phyloP scores from a whole-genome alignment of 1,140 invertebrate species.

The Nomia melanderi region DNA sequence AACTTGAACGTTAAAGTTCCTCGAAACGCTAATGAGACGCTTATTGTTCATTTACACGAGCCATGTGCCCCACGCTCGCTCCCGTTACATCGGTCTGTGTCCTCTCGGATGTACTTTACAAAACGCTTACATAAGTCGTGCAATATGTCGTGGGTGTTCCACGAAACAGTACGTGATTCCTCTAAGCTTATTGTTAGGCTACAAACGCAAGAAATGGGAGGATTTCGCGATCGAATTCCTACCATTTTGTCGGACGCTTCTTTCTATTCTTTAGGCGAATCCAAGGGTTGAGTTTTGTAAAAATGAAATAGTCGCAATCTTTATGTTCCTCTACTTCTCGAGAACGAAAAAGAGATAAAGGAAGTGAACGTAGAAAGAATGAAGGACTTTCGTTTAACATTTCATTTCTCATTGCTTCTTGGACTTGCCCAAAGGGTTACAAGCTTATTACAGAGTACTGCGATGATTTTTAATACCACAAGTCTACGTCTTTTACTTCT shows the following conservation, averaged over 20 bases:
- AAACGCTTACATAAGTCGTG: not conserved
- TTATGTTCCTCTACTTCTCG: no score
- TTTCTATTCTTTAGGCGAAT: not conserved
- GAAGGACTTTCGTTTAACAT: no score
- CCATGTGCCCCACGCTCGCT: not conserved
- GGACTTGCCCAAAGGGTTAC: not conserved
- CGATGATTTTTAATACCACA: not conserved
- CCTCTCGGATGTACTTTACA: not conserved
- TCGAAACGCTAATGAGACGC: constrained; percentile 12
- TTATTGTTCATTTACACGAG: constrained; percentile 17
- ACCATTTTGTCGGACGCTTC: no score
- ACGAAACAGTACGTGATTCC: not conserved
- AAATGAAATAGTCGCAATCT: no score
- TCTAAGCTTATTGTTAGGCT: not conserved
- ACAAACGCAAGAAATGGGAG: not conserved
- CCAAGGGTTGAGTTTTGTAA: not conserved
- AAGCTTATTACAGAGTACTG: not conserved
- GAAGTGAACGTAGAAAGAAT: no score
- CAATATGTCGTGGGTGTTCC: no score
- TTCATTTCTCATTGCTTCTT: no score
- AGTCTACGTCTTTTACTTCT: no score
- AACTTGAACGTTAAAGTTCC: not conserved
- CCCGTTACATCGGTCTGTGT: not conserved
- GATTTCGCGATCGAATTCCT: not conserved
- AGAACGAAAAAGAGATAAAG: no score